phyloP scores from a whole-genome alignment of 2,113 vertebrate genomes.

The Tetraodon nigroviridis region DNA sequence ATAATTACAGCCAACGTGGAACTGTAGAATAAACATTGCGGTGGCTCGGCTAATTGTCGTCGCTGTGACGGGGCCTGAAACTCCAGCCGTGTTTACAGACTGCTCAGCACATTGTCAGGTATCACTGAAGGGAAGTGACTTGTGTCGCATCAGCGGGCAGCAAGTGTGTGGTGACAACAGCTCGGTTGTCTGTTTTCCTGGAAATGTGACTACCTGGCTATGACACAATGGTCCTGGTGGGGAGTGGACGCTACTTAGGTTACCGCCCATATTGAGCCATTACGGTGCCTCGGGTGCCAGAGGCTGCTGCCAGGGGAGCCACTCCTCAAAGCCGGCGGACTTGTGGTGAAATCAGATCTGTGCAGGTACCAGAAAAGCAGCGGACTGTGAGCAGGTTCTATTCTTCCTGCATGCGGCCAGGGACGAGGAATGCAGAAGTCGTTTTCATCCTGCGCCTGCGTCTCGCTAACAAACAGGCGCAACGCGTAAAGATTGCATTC shows the following conservation, averaged over 20 bases:
- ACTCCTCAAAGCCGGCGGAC: slow-evolving; percentile 3
- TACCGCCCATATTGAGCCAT: slow-evolving; percentile 28
- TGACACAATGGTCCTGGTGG: slow-evolving; percentile 32
- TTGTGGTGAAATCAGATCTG: slow-evolving; percentile 38
- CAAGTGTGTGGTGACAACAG: slow-evolving; percentile 49
- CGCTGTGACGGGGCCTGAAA: slow-evolving; percentile 29
- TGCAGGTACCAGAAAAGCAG: slow-evolving; percentile 10
- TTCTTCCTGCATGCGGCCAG: slow-evolving; percentile 6
- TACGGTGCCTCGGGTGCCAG: slow-evolving; percentile 30
- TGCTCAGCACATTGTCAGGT: slow-evolving; percentile 42
- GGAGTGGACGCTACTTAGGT: slow-evolving; percentile 36
- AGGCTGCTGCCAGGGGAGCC: slow-evolving; percentile 32
- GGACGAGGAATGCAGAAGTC: slow-evolving; percentile 7
- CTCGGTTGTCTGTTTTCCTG: slow-evolving; percentile 36
- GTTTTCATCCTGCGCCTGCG: slow-evolving; percentile 19
- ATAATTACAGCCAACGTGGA: slow-evolving; percentile 61
- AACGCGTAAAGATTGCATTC: slow-evolving; percentile 23
- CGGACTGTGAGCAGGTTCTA: slow-evolving; percentile 24
- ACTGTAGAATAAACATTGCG: slow-evolving; percentile 42
- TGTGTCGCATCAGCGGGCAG: slow-evolving; percentile 48
- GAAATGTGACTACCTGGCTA: slow-evolving; percentile 34
- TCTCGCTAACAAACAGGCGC: slow-evolving; percentile 5
- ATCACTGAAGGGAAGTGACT: slow-evolving; percentile 59
- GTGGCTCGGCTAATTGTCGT: slow-evolving; percentile 59
- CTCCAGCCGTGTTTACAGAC: slow-evolving; percentile 22